Evolutionary conservation across 2,888 invertebrate genomes (phyloP).

Genomic region (Pheosia tremula): DNA sequence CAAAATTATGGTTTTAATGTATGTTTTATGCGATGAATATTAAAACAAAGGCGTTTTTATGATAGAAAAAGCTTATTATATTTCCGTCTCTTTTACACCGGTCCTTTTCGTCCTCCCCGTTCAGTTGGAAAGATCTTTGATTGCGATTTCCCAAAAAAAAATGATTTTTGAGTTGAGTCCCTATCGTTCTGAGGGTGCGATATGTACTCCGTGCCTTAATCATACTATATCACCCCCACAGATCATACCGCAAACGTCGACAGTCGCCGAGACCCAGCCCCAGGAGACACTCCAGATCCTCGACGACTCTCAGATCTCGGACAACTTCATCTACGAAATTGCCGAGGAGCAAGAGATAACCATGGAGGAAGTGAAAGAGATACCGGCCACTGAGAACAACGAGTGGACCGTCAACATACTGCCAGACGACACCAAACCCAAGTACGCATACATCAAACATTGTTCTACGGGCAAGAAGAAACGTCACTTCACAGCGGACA

Average conservation of each 20-base stretch:
- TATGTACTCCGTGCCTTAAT: no score
- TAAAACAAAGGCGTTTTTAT: no score
- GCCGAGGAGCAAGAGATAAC: constrained; percentile 78
- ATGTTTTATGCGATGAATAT: no score
- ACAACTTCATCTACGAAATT: constrained; percentile 79
- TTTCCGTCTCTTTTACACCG: no score
- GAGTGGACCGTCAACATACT: constrained; percentile 78
- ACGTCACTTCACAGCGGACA: constrained; percentile 72
- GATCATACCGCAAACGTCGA: constrained; percentile 67
- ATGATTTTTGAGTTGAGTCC: no score
- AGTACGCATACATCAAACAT: constrained; percentile 77
- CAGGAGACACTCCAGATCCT: constrained; percentile 63
- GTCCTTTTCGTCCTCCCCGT: no score
- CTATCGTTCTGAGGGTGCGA: no score
- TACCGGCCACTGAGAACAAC: constrained; percentile 53
- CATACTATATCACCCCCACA: constrained; percentile 25
- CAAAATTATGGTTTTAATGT: no score
- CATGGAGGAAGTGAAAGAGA: constrained; percentile 77
- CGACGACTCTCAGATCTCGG: constrained; percentile 59
- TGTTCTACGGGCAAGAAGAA: constrained; percentile 73
- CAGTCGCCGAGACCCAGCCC: constrained; percentile 31
- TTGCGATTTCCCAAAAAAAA: no score
- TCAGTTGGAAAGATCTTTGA: no score
- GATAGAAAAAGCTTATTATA: no score
- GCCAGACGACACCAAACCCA: constrained; percentile 66